phyloP scores from a whole-genome alignment of 2,113 vertebrate genomes.

The Odontophorus gujanensis region DNA sequence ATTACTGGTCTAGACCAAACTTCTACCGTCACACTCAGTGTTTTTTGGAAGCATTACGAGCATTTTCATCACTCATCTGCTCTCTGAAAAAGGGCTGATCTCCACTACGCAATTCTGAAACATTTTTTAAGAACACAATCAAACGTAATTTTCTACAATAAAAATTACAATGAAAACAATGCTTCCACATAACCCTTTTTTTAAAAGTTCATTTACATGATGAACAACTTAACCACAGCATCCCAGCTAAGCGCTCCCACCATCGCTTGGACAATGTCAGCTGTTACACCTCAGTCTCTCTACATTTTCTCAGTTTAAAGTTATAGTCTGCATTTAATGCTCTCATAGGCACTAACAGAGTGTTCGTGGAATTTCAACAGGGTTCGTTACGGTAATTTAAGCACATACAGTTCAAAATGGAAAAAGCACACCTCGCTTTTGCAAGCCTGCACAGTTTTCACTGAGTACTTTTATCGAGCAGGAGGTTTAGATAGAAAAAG shows the following conservation, averaged over 20 bases:
- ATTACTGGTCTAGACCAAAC: background rate
- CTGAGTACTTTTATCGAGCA: rapidly evolving
- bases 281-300: background rate
- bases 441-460: rapidly evolving
- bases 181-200: background rate
- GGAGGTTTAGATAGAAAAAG: rapidly evolving
- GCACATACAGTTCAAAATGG: too few species aligned
- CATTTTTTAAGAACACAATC: background rate
- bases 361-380: background rate
- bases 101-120: background rate
- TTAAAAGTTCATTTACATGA: background rate
- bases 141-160: background rate
- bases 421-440: background rate
- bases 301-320: background rate
- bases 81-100: background rate
- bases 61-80: background rate
- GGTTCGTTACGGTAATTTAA: too few species aligned
- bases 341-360: rapidly evolving
- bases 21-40: rapidly evolving
- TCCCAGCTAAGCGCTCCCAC: background rate
- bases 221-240: background rate
- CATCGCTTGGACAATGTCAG: background rate
- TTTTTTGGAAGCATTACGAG: background rate
- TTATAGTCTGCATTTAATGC: rapidly evolving
- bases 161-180: background rate